Conservation (phyloP, 2,797 vertebrate genomes). For the Xenops minutus region DNA sequence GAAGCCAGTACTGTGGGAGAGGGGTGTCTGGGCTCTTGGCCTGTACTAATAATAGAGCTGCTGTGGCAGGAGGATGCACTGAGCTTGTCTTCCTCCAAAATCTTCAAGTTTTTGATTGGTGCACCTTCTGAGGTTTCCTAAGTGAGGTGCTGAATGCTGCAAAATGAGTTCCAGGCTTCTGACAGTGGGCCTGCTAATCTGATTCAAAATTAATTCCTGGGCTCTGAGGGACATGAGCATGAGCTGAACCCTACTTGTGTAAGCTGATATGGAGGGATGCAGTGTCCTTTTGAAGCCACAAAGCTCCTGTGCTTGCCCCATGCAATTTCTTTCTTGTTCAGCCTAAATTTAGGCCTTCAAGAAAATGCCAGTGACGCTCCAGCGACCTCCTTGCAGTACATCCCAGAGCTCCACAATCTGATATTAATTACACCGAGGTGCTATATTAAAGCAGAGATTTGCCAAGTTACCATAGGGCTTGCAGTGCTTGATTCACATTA, state of each 20-base stretch:
- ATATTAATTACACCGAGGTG: conserved; percentile 49
- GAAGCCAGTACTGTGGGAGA: neutral
- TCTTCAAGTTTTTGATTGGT: neutral
- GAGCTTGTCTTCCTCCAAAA: neutral
- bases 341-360: neutral
- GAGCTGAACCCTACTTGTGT: neutral
- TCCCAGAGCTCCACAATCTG: conserved; percentile 22
- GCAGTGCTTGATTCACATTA: conserved; percentile 17
- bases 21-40: neutral
- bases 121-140: neutral
- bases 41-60: neutral
- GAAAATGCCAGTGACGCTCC: neutral
- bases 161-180: neutral
- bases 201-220: neutral
- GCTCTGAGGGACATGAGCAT: neutral
- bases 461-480: conserved; percentile 23
- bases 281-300: neutral
- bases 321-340: neutral
- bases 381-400: neutral
- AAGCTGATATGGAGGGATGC: neutral
- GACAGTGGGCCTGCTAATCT: neutral
- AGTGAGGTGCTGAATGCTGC: neutral
- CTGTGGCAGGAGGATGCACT: neutral
- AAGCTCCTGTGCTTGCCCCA: neutral
- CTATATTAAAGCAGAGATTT: conserved; percentile 44